These are phyloP conservation scores for Atethmia centrago DNA, from an alignment of 2,888 invertebrate species.

Conservation along the genomic window DNA sequence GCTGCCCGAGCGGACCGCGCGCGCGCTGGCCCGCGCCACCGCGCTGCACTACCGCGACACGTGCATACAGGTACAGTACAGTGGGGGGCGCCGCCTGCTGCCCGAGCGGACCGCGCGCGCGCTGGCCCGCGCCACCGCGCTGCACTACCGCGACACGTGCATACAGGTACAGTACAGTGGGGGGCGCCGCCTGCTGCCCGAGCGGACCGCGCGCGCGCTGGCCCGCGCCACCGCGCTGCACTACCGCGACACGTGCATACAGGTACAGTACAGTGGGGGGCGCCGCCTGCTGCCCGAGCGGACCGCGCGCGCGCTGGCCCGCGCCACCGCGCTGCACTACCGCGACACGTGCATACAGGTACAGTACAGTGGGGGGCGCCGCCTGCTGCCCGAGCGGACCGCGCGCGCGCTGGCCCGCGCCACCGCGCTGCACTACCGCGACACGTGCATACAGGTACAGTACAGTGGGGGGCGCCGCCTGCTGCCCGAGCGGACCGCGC, in stretches of 20 bases:
- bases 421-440: too few species aligned
- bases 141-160: constrained; percentile 14
- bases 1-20: constrained; percentile 89
- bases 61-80: constrained; percentile 79
- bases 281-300: too few species aligned
- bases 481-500: too few species aligned
- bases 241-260: constrained; percentile 79
- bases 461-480: too few species aligned
- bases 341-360: neutral
- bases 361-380: constrained; percentile 59
- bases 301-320: too few species aligned
- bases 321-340: too few species aligned
- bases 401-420: too few species aligned
- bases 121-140: constrained; percentile 18
- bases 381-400: too few species aligned
- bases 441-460: too few species aligned
- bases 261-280: constrained; percentile 59
- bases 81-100: neutral
- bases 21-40: constrained; percentile 78
- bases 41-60: constrained; percentile 76
- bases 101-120: constrained; percentile 7
- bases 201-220: constrained; percentile 79
- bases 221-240: constrained; percentile 78
- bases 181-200: constrained; percentile 93
- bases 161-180: constrained; percentile 83